These are phyloP conservation scores for Polydesmus complanatus DNA, from an alignment of 2,888 invertebrate genomes.

Conservation along the genomic window DNA sequence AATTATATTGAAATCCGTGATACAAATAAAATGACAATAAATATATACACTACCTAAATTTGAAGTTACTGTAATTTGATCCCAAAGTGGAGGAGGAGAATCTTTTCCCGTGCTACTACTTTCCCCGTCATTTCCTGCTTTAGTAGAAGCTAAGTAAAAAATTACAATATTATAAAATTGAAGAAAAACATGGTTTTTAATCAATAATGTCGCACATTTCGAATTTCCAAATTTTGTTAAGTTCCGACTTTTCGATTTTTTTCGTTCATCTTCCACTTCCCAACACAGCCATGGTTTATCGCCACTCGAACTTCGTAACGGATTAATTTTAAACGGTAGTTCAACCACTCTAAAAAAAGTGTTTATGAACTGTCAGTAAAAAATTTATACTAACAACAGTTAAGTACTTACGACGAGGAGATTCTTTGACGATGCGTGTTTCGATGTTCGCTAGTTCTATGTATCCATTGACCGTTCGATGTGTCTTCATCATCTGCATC, in stretches of 20 bases:
- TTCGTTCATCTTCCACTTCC: not conserved
- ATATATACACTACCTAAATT: slow-evolving; percentile 5
- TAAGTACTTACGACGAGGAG: slow-evolving; percentile 1
- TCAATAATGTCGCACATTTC: no score
- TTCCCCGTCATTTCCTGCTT: slow-evolving; percentile 3
- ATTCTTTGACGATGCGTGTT: not conserved
- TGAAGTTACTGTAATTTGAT: slow-evolving; percentile 10
- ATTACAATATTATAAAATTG: no score
- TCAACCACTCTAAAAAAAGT: slow-evolving; percentile 27
- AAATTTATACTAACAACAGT: not conserved
- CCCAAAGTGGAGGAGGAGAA: slow-evolving; percentile 17
- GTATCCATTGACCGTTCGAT: not conserved
- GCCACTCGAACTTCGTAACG: slow-evolving; percentile 4
- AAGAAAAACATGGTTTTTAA: no score
- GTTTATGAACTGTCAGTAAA: not conserved
- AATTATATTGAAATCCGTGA: not conserved
- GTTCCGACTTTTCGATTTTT: not conserved
- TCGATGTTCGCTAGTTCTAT: slow-evolving; percentile 1
- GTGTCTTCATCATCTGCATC: slow-evolving; percentile 12
- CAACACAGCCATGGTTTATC: not conserved
- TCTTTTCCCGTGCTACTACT: slow-evolving; percentile 15
- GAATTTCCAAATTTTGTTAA: not conserved
- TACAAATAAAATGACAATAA: not conserved
- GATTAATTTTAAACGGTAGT: slow-evolving; percentile 30
- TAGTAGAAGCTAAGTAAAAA: not conserved